A percentile compares a stretch with the other conserved stretches of the same genome.
Conservation (phyloP, 2,888 invertebrate species). For the Torymus auratus region DNA sequence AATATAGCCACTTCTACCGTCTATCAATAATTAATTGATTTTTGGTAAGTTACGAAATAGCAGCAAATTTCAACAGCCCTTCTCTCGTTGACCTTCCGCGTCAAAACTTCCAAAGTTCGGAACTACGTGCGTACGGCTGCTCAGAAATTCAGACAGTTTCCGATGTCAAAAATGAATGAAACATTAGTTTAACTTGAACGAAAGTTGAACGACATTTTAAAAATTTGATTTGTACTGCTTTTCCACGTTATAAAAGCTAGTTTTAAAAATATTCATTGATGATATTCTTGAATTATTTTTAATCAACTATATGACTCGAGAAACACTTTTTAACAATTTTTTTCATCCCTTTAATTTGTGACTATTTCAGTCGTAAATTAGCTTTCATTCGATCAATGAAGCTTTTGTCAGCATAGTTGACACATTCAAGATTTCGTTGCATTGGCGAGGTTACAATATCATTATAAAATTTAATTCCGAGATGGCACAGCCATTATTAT, state of each 20-base stretch:
- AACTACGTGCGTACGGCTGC: conserved; percentile 10
- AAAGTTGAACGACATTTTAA: conserved; percentile 10
- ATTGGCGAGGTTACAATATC: too few species aligned
- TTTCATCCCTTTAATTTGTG: too few species aligned
- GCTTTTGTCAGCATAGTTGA: too few species aligned
- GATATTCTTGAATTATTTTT: too few species aligned
- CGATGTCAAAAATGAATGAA: conserved; percentile 32
- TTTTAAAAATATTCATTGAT: too few species aligned
- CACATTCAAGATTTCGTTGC: too few species aligned
- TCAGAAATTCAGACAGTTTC: conserved; percentile 30
- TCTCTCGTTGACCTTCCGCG: conserved; percentile 31
- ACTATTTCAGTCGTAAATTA: too few species aligned
- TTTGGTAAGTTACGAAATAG: conserved; percentile 30
- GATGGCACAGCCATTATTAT: too few species aligned
- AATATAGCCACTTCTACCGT: neutral
- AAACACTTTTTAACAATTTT: too few species aligned
- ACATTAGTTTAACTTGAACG: conserved; percentile 10
- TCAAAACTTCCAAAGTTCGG: conserved; percentile 40
- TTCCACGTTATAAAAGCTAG: neutral
- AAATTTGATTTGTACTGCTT: conserved; percentile 3
- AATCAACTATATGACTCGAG: too few species aligned
- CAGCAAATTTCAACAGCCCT: conserved; percentile 32
- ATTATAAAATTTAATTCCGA: too few species aligned
- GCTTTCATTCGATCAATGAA: too few species aligned
- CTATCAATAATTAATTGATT: conserved; percentile 44